Evolutionary conservation across 2,888 invertebrate genomes (phyloP).

Genomic region (Rambutsinella grinnellia): DNA sequence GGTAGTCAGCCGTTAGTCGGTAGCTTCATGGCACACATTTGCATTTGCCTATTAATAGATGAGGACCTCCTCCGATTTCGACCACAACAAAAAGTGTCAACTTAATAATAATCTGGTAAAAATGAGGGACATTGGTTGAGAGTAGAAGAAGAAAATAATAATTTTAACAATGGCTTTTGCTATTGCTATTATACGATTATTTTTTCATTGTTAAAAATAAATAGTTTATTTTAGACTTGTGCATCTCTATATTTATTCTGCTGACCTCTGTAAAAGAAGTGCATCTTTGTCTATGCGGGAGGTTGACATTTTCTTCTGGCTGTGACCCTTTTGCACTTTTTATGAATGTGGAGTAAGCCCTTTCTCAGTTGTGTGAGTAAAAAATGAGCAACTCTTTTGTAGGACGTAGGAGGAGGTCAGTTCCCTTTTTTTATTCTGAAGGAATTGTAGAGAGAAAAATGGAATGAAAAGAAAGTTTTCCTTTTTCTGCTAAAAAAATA

Average conservation of each 20-base stretch:
- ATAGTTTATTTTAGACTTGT: background rate
- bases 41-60: conserved; percentile 4
- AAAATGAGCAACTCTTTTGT: no score
- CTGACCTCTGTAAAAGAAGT: background rate
- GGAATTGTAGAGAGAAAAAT: background rate
- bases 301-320: conserved; percentile 10
- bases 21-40: conserved; percentile 37
- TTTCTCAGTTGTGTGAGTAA: no score
- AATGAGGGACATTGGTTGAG: conserved; percentile 8
- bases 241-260: background rate
- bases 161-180: conserved; percentile 4
- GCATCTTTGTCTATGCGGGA: conserved; percentile 24
- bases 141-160: background rate
- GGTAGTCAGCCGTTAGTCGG: conserved; percentile 33
- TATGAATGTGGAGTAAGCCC: background rate
- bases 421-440: conserved; percentile 12
- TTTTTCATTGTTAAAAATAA: conserved; percentile 18
- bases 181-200: conserved; percentile 30
- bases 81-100: conserved; percentile 41
- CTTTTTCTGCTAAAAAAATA: background rate
- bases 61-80: conserved; percentile 16
- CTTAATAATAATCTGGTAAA: conserved; percentile 38
- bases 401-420: conserved; percentile 14
- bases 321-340: conserved; percentile 30
- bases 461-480: background rate